A percentile compares a stretch with the other conserved stretches of the same genome.
phyloP scores from a whole-genome alignment of 2,113 vertebrate genomes.

The Papio anubis region DNA sequence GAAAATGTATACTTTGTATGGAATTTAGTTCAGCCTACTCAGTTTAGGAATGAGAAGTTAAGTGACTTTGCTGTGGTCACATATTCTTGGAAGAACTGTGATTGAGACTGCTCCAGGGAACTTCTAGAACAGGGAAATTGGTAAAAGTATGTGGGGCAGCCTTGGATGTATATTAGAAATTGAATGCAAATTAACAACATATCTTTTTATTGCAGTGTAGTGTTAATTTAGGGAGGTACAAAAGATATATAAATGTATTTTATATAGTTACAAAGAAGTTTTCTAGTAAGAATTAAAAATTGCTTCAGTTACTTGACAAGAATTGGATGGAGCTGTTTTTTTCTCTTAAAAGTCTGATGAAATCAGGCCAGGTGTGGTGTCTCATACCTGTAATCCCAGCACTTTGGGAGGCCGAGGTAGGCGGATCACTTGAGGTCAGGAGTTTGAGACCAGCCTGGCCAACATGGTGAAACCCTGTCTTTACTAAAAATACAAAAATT shows the following conservation, averaged over 20 bases:
- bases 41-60: background rate
- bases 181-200: background rate
- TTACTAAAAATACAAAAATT: too few species aligned
- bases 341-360: background rate
- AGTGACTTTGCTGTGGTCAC: background rate
- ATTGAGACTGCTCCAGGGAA: background rate
- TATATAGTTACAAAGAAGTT: background rate
- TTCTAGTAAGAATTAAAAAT: slow-evolving; percentile 34
- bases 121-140: background rate
- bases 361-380: background rate
- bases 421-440: too few species aligned
- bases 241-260: background rate
- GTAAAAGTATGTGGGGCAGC: background rate
- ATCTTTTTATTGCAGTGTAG: background rate
- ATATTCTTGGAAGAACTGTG: background rate
- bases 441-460: too few species aligned
- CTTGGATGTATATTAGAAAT: slow-evolving; percentile 31
- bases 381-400: too few species aligned
- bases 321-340: background rate
- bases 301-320: slow-evolving; percentile 8
- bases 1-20: background rate
- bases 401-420: too few species aligned
- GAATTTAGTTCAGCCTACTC: background rate
- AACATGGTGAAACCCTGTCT: too few species aligned
- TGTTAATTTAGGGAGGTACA: background rate